Conservation (phyloP, 2,113 vertebrate species). For the Procavia capensis region DNA sequence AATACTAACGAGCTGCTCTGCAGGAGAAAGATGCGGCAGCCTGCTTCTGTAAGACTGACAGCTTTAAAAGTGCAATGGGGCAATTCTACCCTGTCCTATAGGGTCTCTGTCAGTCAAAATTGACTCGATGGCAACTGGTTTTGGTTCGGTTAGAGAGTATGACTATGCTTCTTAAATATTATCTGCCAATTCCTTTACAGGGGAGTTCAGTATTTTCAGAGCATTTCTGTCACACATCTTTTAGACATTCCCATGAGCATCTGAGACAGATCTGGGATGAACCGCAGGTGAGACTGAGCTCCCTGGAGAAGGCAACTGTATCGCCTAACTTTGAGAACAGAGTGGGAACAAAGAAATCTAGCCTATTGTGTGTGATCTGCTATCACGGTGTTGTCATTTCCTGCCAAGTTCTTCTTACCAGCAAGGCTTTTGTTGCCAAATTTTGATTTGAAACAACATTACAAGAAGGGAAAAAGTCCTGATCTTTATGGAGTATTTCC, state of each 20-base stretch:
- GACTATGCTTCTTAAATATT: neutral
- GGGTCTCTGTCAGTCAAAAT: no score
- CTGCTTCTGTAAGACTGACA: no score
- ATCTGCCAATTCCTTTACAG: neutral
- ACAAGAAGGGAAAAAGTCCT: neutral
- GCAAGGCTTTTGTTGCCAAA: conserved; percentile 32
- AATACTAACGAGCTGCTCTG: no score
- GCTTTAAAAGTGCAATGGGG: no score
- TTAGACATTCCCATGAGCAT: no score
- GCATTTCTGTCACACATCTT: neutral
- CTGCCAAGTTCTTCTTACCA: conserved; percentile 12
- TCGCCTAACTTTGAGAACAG: conserved; percentile 4
- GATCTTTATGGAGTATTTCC: conserved; percentile 76
- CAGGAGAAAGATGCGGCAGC: no score
- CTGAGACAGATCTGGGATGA: no score
- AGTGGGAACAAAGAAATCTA: neutral
- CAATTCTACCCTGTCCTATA: no score
- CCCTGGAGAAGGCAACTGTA: neutral
- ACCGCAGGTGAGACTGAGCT: neutral
- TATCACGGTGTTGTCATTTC: conserved; percentile 31
- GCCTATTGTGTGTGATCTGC: neutral
- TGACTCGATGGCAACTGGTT: no score
- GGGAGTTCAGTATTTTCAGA: neutral
- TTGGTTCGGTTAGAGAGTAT: no score
- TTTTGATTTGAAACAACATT: conserved; percentile 59